Evolutionary conservation across 2,797 vertebrate genomes (phyloP).

Genomic region (Gallinago stenura): DNA sequence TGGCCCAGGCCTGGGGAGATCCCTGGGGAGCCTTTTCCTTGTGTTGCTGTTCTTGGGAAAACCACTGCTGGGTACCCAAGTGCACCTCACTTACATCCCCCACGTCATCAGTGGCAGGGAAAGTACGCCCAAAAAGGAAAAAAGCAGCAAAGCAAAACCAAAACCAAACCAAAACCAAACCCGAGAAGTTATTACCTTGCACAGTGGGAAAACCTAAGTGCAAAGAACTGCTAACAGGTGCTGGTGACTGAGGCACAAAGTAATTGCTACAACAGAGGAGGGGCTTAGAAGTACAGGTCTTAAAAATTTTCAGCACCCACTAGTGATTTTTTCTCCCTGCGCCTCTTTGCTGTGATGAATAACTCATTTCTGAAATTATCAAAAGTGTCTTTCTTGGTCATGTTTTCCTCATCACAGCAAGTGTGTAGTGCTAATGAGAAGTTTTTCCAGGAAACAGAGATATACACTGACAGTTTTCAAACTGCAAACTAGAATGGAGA

Average conservation of each 20-base stretch:
- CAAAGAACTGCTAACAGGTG: neutral
- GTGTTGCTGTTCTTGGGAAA: neutral
- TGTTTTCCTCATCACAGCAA: neutral
- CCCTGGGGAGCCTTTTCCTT: neutral
- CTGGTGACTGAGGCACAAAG: neutral
- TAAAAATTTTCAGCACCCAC: neutral
- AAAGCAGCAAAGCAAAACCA: neutral
- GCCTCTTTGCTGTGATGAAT: neutral
- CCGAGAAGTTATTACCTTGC: neutral
- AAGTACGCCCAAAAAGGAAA: neutral
- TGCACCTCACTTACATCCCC: neutral
- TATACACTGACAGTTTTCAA: neutral
- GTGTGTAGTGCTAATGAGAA: neutral
- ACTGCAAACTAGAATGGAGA: neutral
- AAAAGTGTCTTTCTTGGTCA: neutral
- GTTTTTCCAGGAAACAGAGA: neutral
- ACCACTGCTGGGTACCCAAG: neutral
- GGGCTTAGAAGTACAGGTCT: neutral
- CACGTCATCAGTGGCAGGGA: neutral
- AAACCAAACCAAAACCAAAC: neutral
- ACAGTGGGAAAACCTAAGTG: neutral
- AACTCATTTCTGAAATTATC: neutral
- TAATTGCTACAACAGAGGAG: neutral
- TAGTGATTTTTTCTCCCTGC: neutral
- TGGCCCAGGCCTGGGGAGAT: rapidly evolving